phyloP scores from a whole-genome alignment of 2,113 vertebrate species.

The Petrocephalus microphthalmus region DNA sequence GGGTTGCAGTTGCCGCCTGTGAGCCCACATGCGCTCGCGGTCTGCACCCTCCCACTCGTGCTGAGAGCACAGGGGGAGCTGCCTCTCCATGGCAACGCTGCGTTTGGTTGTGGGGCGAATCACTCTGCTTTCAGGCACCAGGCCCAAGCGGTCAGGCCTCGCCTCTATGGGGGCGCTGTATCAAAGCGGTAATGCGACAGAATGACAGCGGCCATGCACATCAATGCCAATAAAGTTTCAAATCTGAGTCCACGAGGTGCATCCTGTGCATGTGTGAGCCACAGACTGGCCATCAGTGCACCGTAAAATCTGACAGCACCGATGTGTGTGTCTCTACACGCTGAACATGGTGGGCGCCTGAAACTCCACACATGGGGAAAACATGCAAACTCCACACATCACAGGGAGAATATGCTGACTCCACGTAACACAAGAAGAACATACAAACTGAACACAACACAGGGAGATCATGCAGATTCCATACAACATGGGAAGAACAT shows the following conservation, averaged over 20 bases:
- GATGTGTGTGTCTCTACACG: neutral
- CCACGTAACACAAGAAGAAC: too few relatives aligned
- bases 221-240: neutral
- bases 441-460: too few relatives aligned
- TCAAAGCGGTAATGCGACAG: neutral
- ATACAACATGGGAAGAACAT: too few relatives aligned
- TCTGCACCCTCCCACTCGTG: neutral
- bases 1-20: neutral
- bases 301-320: neutral
- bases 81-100: slow-evolving; percentile 10
- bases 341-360: neutral
- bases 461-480: too few relatives aligned
- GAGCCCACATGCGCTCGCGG: neutral
- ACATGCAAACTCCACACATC: neutral
- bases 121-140: neutral
- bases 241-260: neutral
- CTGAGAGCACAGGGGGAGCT: neutral
- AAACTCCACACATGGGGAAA: neutral
- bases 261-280: neutral
- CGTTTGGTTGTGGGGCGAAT: neutral
- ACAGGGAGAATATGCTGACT: neutral
- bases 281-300: neutral
- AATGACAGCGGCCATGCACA: neutral
- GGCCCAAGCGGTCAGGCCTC: neutral
- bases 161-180: neutral